Evolutionary conservation across 2,888 invertebrate species (phyloP), one percentile per base, ranked within the genome.

Genomic region (Drosophila engyochracea): DNA sequence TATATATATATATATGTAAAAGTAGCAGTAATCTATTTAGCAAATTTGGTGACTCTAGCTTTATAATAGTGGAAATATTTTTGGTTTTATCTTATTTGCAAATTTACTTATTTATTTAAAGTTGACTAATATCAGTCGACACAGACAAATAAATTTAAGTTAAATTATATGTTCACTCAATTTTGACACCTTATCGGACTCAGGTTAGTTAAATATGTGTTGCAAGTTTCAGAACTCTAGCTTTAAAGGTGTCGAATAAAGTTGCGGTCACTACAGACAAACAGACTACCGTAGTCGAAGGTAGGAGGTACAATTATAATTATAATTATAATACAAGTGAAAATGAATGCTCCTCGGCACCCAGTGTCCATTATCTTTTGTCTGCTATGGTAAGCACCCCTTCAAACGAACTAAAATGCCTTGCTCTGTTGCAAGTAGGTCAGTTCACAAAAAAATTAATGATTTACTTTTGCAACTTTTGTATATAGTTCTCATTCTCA

Each of bases 381-480:
- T 25, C 4, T 41, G 10, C 14, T 33, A 33, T 7, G 19, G 37
- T 19, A 28, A 25, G 9, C 28, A 67, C 25, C 25, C 14, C n/a
- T 41, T 41, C 14, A 51, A 25, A 25, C 31, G 19, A 52, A 59
- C 61, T 10, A 25, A 73, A 52, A 71, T 74, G 57, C 76, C 71
- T n/a, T 16, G 61, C 19, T 3, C 16, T 39, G 16, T 44, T 35
- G 55, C 49, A 49, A 35, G 70, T 77, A 77, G 76, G 54, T 60
- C 44, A 62, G 22, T 54, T 16, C 19, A 25, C n/a, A 59, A 65
- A 44, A 49, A 33, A 75, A 80, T 66, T 82, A 85, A 85, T 88
- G 85, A 85, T 88, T 85, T 81, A 79, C 75, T 85, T 81, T 77
- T 71, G 76, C 76, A 79, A 77, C 68, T 76, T 76, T 75, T 74